Conservation (phyloP, 2,797 vertebrate species). For the Phalloptychus januarius region DNA sequence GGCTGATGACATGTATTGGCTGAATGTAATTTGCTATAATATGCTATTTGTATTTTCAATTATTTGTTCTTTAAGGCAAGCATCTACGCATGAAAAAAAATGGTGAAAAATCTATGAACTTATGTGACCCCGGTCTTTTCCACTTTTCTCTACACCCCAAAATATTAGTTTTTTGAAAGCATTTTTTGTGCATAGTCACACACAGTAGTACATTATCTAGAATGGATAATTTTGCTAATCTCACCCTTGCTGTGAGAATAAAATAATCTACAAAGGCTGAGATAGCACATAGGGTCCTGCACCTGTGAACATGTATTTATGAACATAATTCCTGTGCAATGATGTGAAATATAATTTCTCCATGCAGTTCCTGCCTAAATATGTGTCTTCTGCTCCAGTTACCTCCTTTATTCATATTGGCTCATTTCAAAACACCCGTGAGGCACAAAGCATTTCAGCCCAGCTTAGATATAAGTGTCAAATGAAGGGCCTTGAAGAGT, state of each 20-base stretch:
- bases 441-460: slow-evolving; percentile 61
- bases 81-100: background rate
- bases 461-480: slow-evolving; percentile 70
- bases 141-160: slow-evolving; percentile 1
- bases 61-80: background rate
- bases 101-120: slow-evolving; percentile 2
- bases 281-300: slow-evolving; percentile 51
- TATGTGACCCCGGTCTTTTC: background rate
- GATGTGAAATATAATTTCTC: slow-evolving; percentile 70
- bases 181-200: slow-evolving; percentile 19
- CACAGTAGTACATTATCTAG: slow-evolving; percentile 26
- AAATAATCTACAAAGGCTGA: slow-evolving; percentile 61
- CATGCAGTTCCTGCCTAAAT: slow-evolving; percentile 64
- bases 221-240: slow-evolving; percentile 31
- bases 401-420: slow-evolving; percentile 70
- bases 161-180: background rate
- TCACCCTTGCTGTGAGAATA: slow-evolving; percentile 45
- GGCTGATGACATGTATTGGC: slow-evolving; percentile 3
- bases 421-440: slow-evolving; percentile 71
- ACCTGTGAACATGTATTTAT: slow-evolving; percentile 70
- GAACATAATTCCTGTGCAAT: slow-evolving; percentile 61
- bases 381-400: slow-evolving; percentile 76
- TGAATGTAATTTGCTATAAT: slow-evolving; percentile 2
- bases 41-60: background rate
- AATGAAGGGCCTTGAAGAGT: slow-evolving; percentile 63